Percentiles rank a stretch among this genome's conserved stretches.
Conservation (phyloP, 1,140 invertebrate species). For the Ostrea edulis region DNA sequence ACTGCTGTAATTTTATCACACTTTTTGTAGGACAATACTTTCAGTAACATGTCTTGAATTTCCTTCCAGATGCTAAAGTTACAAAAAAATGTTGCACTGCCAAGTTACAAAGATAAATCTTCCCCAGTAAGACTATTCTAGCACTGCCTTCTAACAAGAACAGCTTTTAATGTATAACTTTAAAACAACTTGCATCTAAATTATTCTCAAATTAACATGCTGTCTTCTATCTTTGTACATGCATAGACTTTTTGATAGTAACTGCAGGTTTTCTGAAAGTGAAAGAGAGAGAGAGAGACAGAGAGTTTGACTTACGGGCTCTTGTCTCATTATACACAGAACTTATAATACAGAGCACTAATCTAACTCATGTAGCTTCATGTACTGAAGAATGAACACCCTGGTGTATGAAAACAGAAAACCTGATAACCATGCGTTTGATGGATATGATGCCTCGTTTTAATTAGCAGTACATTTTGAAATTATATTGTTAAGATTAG, state of each 20-base stretch:
- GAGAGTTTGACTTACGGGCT: background rate
- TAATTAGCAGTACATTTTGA: no score
- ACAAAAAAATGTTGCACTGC: conserved; percentile 31
- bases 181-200: conserved; percentile 1
- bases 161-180: background rate
- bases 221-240: background rate
- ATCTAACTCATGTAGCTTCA: no score
- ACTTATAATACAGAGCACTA: no score
- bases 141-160: conserved; percentile 11
- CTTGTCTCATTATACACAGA: no score
- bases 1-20: background rate
- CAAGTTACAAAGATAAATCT: conserved; percentile 37
- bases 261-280: no score
- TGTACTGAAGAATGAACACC: no score
- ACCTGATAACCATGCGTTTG: no score
- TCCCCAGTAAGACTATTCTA: conserved; percentile 17
- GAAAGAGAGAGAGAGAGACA: background rate
- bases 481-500: no score
- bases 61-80: conserved; percentile 38
- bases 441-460: no score
- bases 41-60: conserved; percentile 13
- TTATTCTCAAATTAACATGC: background rate
- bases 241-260: no score
- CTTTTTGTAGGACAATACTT: background rate
- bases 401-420: no score